These are phyloP conservation scores for Drosophila villosipedis DNA, from an alignment of 2,888 invertebrate genomes.

Conservation along the genomic window DNA sequence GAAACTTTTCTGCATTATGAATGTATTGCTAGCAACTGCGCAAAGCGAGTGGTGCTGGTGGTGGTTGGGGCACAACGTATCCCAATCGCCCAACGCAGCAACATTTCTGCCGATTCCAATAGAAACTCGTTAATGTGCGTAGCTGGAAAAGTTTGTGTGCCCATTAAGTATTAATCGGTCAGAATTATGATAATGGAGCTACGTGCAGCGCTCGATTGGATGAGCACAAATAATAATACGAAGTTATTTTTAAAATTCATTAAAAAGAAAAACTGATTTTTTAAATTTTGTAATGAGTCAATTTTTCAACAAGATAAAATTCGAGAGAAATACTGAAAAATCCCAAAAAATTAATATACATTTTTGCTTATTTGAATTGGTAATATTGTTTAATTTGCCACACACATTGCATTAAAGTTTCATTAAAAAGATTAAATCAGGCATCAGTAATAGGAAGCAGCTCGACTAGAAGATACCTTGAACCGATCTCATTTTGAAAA, in stretches of 20 bases:
- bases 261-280: not conserved
- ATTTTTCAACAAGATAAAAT: not conserved
- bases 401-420: not conserved
- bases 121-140: conserved; percentile 53
- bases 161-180: conserved; percentile 62
- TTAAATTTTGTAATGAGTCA: conserved; percentile 8
- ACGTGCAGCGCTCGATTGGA: conserved; percentile 8
- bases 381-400: conserved; percentile 43
- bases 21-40: conserved; percentile 47
- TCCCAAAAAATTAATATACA: not conserved
- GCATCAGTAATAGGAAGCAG: not conserved
- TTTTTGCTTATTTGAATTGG: conserved; percentile 31
- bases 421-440: not conserved
- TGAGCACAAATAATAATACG: conserved; percentile 6
- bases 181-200: conserved; percentile 40
- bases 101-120: conserved; percentile 51
- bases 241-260: not conserved
- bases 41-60: not conserved
- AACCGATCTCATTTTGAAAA: not conserved
- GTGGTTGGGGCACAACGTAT: not conserved
- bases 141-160: conserved; percentile 38
- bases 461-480: not conserved
- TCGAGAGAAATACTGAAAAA: not conserved
- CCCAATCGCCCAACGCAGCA: conserved; percentile 9
- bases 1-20: conserved; percentile 48